A percentile compares a stretch with the other conserved stretches of the same genome.
Evolutionary conservation across 2,888 invertebrate species (phyloP).

Genomic region (Drosophila fulvimacula): DNA sequence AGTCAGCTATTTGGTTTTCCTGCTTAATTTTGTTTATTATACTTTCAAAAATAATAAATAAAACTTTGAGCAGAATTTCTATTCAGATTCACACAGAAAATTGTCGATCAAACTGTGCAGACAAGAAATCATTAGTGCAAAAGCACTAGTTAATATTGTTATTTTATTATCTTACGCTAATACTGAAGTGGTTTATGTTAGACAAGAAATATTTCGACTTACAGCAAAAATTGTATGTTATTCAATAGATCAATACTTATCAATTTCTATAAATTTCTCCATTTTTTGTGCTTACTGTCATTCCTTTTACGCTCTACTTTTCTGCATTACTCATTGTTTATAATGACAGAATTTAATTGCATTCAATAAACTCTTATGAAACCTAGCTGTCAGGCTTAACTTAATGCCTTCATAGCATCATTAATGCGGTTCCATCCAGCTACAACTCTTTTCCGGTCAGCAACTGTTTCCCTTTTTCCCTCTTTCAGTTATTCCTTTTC

Average conservation of each 20-base stretch:
- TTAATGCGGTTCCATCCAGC: conserved; percentile 15
- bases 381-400: conserved; percentile 1
- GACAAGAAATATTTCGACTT: background rate
- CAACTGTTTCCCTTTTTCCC: conserved; percentile 23
- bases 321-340: conserved; percentile 1
- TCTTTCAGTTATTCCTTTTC: background rate
- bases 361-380: background rate
- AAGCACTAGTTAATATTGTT: too few relatives aligned
- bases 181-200: background rate
- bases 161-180: too few relatives aligned
- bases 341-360: conserved; percentile 1
- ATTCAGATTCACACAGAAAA: background rate
- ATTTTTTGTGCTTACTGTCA: background rate
- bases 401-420: conserved; percentile 18
- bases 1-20: background rate
- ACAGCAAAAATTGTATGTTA: background rate
- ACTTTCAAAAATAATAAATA: background rate
- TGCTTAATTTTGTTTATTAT: background rate
- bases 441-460: conserved; percentile 41
- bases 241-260: background rate
- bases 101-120: too few relatives aligned
- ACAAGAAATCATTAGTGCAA: background rate
- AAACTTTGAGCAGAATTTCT: background rate
- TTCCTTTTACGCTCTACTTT: background rate
- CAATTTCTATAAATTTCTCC: background rate